phyloP scores from a whole-genome alignment of 2,113 vertebrate genomes.

The Bos indicus region DNA sequence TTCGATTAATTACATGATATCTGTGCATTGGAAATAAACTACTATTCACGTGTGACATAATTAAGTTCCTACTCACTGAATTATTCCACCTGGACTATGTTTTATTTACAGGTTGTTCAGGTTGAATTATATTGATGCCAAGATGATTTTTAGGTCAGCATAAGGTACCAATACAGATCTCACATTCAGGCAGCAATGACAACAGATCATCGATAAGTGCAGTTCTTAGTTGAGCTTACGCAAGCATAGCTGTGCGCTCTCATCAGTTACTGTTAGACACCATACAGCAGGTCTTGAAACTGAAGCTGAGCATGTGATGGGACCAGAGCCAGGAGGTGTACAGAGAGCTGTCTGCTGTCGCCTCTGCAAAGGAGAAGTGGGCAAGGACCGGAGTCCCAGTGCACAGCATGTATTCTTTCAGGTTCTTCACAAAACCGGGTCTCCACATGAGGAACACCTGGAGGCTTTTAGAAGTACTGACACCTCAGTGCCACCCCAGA shows the following conservation, averaged over 20 bases:
- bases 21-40: background rate
- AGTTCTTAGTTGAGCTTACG: background rate
- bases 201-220: background rate
- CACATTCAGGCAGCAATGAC: background rate
- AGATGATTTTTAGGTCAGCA: background rate
- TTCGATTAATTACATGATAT: background rate
- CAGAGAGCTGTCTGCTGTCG: background rate
- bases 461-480: background rate
- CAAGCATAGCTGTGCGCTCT: background rate
- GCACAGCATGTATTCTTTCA: no score
- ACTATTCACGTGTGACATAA: background rate
- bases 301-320: background rate
- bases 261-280: background rate
- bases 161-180: background rate
- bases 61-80: background rate
- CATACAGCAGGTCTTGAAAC: background rate
- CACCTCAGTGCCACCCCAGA: background rate
- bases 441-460: background rate
- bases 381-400: fast-evolving
- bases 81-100: background rate
- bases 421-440: background rate
- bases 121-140: background rate
- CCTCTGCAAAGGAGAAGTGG: background rate
- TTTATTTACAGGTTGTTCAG: background rate
- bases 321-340: background rate